Evolutionary conservation across 2,888 invertebrate species (phyloP).

Genomic region (Dryobota labecula): DNA sequence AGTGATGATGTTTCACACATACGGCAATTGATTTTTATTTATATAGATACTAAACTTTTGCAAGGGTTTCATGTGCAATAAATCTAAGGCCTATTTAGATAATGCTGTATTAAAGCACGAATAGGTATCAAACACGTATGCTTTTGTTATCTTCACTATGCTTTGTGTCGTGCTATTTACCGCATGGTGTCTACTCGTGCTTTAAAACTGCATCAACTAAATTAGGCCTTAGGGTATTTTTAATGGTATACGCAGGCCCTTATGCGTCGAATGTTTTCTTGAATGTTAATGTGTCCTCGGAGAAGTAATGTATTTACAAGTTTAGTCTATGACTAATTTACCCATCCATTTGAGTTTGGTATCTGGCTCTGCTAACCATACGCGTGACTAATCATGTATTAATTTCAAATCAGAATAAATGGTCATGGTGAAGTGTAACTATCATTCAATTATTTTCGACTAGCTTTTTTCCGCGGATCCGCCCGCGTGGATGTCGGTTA

Average conservation of each 20-base stretch:
- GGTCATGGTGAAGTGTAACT: background rate
- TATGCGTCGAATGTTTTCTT: background rate
- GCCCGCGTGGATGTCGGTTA: too few species aligned
- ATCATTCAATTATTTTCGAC: background rate
- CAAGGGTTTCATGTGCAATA: slow-evolving; percentile 3
- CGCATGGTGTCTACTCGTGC: background rate
- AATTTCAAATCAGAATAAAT: slow-evolving; percentile 10
- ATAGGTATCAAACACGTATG: background rate
- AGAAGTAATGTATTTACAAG: background rate
- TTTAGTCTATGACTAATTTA: background rate
- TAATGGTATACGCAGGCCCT: background rate
- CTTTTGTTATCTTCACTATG: slow-evolving; percentile 10
- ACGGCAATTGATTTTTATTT: background rate
- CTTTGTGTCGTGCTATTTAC: background rate
- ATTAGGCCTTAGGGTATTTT: background rate
- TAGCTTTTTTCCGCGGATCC: too few species aligned
- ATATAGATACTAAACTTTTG: background rate
- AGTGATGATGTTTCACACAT: background rate
- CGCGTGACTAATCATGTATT: slow-evolving; percentile 9
- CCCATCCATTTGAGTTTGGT: background rate
- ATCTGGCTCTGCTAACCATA: slow-evolving; percentile 4
- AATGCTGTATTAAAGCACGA: background rate
- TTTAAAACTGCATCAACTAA: slow-evolving; percentile 2
- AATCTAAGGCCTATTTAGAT: background rate
- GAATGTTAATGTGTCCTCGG: background rate